Percentiles rank a stretch among this genome's conserved stretches.
Conservation (phyloP, 2,113 vertebrate genomes). For the Podocnemis expansa region DNA sequence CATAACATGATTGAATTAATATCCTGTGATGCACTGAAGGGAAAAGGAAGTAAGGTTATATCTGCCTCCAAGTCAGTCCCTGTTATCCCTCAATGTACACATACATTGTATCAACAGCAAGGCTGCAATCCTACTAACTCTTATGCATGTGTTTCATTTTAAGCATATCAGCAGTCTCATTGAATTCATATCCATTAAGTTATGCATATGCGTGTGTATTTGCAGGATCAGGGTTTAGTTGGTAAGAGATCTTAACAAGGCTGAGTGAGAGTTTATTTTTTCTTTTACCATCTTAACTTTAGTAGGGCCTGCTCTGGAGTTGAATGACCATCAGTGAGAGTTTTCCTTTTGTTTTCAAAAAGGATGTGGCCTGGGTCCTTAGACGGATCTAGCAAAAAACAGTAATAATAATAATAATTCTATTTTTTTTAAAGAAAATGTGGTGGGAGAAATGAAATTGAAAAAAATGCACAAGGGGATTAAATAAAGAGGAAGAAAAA, state of each 20-base stretch:
- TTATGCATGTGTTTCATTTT: neutral
- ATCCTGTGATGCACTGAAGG: neutral
- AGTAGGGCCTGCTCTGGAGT: neutral
- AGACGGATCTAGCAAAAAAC: neutral
- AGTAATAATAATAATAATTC: neutral
- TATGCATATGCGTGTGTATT: neutral
- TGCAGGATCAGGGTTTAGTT: neutral
- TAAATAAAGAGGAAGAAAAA: neutral
- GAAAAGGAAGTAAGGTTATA: neutral
- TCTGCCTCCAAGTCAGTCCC: neutral
- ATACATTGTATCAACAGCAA: neutral
- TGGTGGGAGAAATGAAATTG: neutral
- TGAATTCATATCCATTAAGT: neutral
- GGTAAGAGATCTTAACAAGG: neutral
- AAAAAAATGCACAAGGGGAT: neutral
- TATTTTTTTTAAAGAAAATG: constrained; percentile 17
- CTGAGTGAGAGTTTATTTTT: neutral
- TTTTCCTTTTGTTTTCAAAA: neutral
- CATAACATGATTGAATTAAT: neutral
- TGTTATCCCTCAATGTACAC: neutral
- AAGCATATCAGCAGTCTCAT: neutral
- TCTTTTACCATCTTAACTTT: neutral
- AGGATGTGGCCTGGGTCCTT: neutral
- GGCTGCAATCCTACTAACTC: neutral
- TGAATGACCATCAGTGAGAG: neutral